phyloP scores from a whole-genome alignment of 2,888 invertebrate species.

The Abscondita cerata region DNA sequence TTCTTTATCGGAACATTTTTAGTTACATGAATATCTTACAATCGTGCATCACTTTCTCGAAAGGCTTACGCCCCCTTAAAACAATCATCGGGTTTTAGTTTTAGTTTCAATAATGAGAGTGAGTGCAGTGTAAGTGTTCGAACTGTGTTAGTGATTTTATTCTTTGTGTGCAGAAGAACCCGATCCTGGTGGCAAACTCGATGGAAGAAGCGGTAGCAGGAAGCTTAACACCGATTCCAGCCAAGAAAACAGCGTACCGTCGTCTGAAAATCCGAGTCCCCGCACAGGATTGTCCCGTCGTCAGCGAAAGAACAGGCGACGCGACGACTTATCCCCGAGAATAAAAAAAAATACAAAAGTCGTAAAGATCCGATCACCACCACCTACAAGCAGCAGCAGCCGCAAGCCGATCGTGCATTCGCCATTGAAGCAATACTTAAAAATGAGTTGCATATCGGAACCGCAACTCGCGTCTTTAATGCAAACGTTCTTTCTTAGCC shows the following conservation, averaged over 20 bases:
- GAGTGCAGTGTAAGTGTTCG: constrained; percentile 17
- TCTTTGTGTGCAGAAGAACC: constrained; percentile 56
- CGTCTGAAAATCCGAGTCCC: constrained; percentile 59
- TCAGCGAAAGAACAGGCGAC: constrained; percentile 62
- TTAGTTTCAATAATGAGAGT: constrained; percentile 15
- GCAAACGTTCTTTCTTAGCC: constrained; percentile 67
- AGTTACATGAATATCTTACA: too few relatives aligned
- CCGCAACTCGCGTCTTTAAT: constrained; percentile 65
- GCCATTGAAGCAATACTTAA: constrained; percentile 57
- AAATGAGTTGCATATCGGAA: constrained; percentile 60
- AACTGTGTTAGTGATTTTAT: constrained; percentile 12
- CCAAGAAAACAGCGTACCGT: constrained; percentile 53
- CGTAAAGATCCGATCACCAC: constrained; percentile 25
- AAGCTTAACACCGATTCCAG: constrained; percentile 50
- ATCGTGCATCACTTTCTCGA: too few relatives aligned
- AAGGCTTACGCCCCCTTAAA: too few relatives aligned
- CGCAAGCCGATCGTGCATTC: constrained; percentile 4
- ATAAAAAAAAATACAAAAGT: constrained; percentile 42
- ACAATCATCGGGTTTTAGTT: too few relatives aligned
- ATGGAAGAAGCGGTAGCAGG: constrained; percentile 47
- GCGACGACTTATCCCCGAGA: constrained; percentile 46
- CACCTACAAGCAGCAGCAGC: too few relatives aligned
- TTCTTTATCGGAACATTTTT: too few relatives aligned
- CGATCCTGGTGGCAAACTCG: constrained; percentile 53
- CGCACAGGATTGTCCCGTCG: constrained; percentile 62